These are phyloP conservation scores for Cardinalis cardinalis DNA, from an alignment of 2,113 vertebrate species.

Conservation along the genomic window DNA sequence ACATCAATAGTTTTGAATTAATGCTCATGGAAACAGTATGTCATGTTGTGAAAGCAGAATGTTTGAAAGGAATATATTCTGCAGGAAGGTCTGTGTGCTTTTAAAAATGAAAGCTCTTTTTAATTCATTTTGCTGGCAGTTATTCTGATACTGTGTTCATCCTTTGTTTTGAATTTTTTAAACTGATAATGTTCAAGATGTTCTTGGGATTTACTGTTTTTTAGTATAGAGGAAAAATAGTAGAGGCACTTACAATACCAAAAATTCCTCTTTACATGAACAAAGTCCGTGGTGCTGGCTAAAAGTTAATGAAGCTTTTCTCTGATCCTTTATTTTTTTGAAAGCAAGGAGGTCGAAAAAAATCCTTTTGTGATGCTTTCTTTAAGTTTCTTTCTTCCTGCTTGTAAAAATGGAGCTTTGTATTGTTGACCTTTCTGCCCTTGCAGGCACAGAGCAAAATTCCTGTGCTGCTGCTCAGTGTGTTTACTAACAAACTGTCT, in stretches of 20 bases:
- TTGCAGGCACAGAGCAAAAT: not conserved
- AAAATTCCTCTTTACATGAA: not conserved
- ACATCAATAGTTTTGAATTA: not conserved
- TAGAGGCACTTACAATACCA: not conserved
- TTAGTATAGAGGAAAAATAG: not conserved
- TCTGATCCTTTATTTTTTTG: not conserved
- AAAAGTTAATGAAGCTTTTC: not conserved
- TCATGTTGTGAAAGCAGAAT: not conserved
- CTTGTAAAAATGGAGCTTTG: not conserved
- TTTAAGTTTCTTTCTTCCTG: slow-evolving; percentile 1
- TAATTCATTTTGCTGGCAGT: not conserved
- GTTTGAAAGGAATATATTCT: not conserved
- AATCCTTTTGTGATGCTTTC: not conserved
- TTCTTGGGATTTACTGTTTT: not conserved
- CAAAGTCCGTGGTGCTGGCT: not conserved
- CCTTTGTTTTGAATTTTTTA: not conserved
- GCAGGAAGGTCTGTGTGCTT: not conserved
- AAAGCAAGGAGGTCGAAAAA: not conserved
- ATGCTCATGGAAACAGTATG: not conserved
- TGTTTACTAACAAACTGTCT: slow-evolving; percentile 16
- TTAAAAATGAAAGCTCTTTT: not conserved
- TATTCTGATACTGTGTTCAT: not conserved
- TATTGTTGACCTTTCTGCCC: slow-evolving; percentile 2
- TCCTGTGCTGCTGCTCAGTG: not conserved
- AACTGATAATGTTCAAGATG: not conserved